Percentiles rank a stretch among this genome's conserved stretches.
These are phyloP conservation scores for Isurus oxyrinchus DNA, from an alignment of 2,113 vertebrate species.

Conservation along the genomic window DNA sequence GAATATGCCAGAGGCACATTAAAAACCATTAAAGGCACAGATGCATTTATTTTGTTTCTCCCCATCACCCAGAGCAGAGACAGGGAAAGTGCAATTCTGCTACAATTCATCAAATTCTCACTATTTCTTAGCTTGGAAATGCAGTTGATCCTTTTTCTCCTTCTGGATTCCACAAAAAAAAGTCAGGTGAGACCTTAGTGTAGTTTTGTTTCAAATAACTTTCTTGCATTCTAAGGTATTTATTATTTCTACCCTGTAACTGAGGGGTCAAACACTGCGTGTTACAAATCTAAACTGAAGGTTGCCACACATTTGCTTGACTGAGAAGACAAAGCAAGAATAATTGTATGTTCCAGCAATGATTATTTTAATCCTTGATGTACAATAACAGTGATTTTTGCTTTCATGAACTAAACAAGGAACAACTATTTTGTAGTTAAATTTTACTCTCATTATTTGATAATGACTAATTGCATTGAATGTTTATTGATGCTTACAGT, in stretches of 20 bases:
- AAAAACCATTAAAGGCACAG: neutral
- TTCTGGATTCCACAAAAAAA: neutral
- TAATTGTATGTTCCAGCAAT: neutral
- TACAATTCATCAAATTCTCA: no score
- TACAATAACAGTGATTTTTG: neutral
- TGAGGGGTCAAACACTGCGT: neutral
- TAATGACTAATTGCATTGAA: neutral
- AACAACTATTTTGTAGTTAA: neutral
- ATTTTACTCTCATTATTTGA: neutral
- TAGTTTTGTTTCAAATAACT: no score
- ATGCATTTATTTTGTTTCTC: neutral
- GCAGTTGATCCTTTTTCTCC: neutral
- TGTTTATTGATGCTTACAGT: neutral
- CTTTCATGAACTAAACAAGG: neutral
- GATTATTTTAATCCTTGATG: neutral
- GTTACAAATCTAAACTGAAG: neutral
- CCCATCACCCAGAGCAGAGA: no score
- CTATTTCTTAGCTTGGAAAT: no score
- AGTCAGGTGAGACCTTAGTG: neutral
- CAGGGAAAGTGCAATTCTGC: no score
- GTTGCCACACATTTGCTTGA: neutral
- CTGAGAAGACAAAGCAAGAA: neutral
- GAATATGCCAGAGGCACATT: no score
- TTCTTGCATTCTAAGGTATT: neutral
- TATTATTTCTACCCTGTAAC: neutral